These are phyloP conservation scores for Sebastes vulpes DNA, from an alignment of 2,797 vertebrate genomes.

Conservation along the genomic window DNA sequence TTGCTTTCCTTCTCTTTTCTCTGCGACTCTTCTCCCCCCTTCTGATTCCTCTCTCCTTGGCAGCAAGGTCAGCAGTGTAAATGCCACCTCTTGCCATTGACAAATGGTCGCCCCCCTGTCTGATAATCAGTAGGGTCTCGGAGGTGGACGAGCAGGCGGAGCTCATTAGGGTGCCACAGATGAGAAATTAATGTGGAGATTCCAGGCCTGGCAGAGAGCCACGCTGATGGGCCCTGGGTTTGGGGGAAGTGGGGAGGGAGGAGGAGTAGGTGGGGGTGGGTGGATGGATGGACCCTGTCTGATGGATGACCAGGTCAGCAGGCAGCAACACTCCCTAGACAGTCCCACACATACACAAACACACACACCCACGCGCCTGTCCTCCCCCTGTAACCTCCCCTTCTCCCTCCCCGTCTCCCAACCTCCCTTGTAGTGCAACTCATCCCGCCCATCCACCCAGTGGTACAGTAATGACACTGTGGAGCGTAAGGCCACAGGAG, in stretches of 20 bases:
- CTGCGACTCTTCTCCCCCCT: conserved; percentile 26
- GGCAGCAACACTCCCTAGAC: conserved; percentile 63
- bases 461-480: conserved; percentile 47
- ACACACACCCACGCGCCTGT: conserved; percentile 40
- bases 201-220: conserved; percentile 74
- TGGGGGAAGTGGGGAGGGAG: not conserved
- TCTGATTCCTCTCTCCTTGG: conserved; percentile 70
- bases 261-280: not conserved
- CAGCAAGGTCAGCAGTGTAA: conserved; percentile 81
- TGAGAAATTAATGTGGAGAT: conserved; percentile 86
- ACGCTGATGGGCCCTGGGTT: conserved; percentile 40
- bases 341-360: conserved; percentile 48
- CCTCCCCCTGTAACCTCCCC: conserved; percentile 40
- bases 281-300: conserved; percentile 65
- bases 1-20: conserved; percentile 39
- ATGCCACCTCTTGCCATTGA: conserved; percentile 83
- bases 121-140: conserved; percentile 84
- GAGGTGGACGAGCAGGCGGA: conserved; percentile 83
- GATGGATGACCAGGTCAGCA: conserved; percentile 81
- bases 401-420: conserved; percentile 2
- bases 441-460: conserved; percentile 14
- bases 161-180: conserved; percentile 84
- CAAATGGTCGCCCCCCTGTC: conserved; percentile 77
- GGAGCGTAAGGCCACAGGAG: conserved; percentile 18
- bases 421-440: conserved; percentile 3